A percentile compares a stretch with the other conserved stretches of the same genome.
phyloP scores from a whole-genome alignment of 2,113 vertebrate species.

The Anguilla japonica region DNA sequence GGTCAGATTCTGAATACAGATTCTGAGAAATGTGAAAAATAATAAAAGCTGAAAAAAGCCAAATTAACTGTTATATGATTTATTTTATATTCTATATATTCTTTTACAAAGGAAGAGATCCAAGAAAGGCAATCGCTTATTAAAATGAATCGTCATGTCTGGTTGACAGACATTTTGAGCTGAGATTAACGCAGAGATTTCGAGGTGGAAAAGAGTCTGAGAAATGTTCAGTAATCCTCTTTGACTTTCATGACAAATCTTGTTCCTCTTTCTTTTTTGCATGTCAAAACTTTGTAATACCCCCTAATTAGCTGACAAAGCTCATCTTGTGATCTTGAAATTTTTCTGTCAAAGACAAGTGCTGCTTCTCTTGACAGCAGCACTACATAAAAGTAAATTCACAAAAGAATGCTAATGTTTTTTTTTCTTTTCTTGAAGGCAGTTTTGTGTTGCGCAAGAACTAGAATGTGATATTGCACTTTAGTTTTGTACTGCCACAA shows the following conservation, averaged over 20 bases:
- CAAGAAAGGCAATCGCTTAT: conserved; percentile 56
- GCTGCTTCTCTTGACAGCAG: conserved; percentile 31
- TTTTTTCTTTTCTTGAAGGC: background rate
- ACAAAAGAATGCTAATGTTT: background rate
- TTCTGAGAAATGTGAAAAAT: no score
- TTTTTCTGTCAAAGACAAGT: conserved; percentile 29
- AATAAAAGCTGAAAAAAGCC: no score
- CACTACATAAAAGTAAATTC: conserved; percentile 26
- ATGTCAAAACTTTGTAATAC: conserved; percentile 51
- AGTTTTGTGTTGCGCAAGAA: background rate
- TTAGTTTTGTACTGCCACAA: background rate
- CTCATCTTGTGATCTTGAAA: conserved; percentile 46
- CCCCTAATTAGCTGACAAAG: conserved; percentile 49
- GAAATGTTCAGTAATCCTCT: conserved; percentile 56
- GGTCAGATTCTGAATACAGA: no score
- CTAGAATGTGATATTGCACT: background rate
- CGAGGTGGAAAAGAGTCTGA: conserved; percentile 55
- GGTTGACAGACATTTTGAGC: conserved; percentile 68
- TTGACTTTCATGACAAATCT: conserved; percentile 52
- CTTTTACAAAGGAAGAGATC: conserved; percentile 54
- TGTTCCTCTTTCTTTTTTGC: conserved; percentile 32
- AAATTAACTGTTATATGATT: no score
- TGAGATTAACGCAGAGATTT: conserved; percentile 63
- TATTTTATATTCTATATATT: no score
- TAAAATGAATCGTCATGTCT: conserved; percentile 66